A percentile compares a stretch with the other conserved stretches of the same genome.
phyloP scores from a whole-genome alignment of 2,888 invertebrate genomes.

The Hermaeophaga mercurialis region DNA sequence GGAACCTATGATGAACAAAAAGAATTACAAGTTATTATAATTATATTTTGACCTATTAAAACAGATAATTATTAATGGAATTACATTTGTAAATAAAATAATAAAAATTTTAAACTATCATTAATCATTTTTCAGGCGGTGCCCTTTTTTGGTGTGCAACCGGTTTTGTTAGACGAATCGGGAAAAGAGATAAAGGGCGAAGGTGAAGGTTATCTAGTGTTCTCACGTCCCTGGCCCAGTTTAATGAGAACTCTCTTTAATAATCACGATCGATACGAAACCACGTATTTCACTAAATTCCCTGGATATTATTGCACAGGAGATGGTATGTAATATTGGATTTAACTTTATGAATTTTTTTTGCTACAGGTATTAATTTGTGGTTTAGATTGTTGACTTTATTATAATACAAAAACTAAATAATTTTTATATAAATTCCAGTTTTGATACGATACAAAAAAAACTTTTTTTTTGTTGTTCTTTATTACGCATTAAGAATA shows the following conservation, averaged over 20 bases:
- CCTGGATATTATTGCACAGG: constrained; percentile 98
- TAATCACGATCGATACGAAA: constrained; percentile 88
- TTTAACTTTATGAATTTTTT: too few species aligned
- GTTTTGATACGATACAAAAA: too few species aligned
- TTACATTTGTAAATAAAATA: not conserved
- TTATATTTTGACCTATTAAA: too few species aligned
- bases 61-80: not conserved
- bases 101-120: not conserved
- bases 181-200: constrained; percentile 84
- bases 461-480: too few species aligned
- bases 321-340: constrained; percentile 74
- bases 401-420: too few species aligned
- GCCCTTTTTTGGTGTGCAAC: constrained; percentile 96
- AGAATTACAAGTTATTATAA: too few species aligned
- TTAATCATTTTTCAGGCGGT: constrained; percentile 69
- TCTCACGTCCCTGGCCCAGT: constrained; percentile 96
- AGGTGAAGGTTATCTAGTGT: constrained; percentile 94
- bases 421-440: too few species aligned
- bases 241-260: constrained; percentile 95
- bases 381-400: too few species aligned
- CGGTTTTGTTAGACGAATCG: constrained; percentile 84
- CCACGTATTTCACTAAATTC: constrained; percentile 94
- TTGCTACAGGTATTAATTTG: too few species aligned
- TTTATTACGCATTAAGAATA: too few species aligned
- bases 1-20: too few species aligned